Evolutionary conservation across 64 coral and sea anemone species (phyloP), one percentile per base, ranked within the genome.

Genomic region (Hydrozoanthus tunicans): DNA sequence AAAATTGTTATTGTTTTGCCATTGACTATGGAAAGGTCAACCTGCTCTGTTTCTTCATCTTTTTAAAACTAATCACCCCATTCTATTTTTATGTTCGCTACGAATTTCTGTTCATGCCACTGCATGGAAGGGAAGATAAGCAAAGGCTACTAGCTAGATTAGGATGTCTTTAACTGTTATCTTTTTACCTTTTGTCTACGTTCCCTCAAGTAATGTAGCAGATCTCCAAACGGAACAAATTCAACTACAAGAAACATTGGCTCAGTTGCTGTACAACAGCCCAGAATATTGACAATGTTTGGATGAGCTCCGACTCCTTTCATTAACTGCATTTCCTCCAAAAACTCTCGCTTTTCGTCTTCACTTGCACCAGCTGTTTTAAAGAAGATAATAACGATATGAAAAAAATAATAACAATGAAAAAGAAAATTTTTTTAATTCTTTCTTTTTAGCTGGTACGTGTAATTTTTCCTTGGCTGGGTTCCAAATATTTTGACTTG

Each of bases 261-360:
- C 11, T 96, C 92, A 10, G 27, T 53, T 4, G 93, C 10, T 24
- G 95, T 96, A 77, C 95, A 93, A 69, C 95, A 96, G 1, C 95
- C 95, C 64, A 96, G 11, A 89, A 96, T 94, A 69, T 96, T 96
- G 15, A 96, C 95, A 68, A 96, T 96, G 78, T 96, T 96, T 20
- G 83, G 92, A 77, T 96, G 95, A 26, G 62, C 83, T 23, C 95
- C 95, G 8, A 96, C 89, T 8, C 82, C 95, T 91, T 96, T 96
- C 95, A 96, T 96, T 14, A 96, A 61, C 67, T 96, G 95, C 57
- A 96, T 96, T 68, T 96, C 95, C 57, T 94, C 86, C 24, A 93
- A 77, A 86, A 96, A 96, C 77, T 96, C 94, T 66, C 59, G 67
- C 14, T 82, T 60, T 85, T 86, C 91, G 0, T 96, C 94, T 11